Percentiles rank a stretch among this genome's conserved stretches.
Conservation (phyloP, 1,140 invertebrate genomes). For the Temnothorax nylanderi region DNA sequence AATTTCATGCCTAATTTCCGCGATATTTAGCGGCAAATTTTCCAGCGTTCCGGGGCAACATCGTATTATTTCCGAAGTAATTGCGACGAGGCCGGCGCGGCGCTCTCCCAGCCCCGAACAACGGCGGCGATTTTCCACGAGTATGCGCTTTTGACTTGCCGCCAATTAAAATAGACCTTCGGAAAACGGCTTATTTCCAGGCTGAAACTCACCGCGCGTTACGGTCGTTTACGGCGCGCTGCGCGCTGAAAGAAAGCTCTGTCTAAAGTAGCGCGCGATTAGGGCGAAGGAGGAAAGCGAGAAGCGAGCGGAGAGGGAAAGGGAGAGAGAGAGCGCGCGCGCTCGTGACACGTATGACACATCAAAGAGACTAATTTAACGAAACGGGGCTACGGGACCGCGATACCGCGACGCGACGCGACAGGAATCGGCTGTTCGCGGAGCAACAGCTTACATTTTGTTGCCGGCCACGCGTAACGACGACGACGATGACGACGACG, state of each 20-base stretch:
- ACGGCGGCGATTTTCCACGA: conserved; percentile 37
- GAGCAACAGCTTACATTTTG: conserved; percentile 53
- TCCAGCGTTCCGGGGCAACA: not conserved
- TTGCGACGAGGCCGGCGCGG: not conserved
- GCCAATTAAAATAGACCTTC: conserved; percentile 52
- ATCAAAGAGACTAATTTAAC: conserved; percentile 62
- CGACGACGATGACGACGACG: conserved; percentile 4
- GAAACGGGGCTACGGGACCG: conserved; percentile 25
- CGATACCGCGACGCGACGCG: conserved; percentile 13
- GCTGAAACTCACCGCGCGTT: not conserved
- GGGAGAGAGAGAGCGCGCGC: not conserved
- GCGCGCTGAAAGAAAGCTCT: conserved; percentile 58
- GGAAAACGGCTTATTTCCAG: conserved; percentile 49
- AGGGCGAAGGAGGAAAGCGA: conserved; percentile 13
- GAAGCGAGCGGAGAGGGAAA: not conserved
- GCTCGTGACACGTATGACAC: conserved; percentile 55
- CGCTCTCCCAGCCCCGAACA: not conserved
- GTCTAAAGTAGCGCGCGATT: conserved; percentile 54
- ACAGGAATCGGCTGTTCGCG: conserved; percentile 50
- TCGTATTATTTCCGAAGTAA: conserved; percentile 26
- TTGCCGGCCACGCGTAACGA: conserved; percentile 42
- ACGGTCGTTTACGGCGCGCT: not conserved
- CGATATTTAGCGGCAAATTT: conserved; percentile 47
- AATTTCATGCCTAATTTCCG: conserved; percentile 50
- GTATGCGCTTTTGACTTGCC: conserved; percentile 38